Percentiles rank a stretch among this genome's conserved stretches.
These are phyloP conservation scores for Capitella teleta DNA, from an alignment of 1,140 invertebrate genomes.

Conservation along the genomic window DNA sequence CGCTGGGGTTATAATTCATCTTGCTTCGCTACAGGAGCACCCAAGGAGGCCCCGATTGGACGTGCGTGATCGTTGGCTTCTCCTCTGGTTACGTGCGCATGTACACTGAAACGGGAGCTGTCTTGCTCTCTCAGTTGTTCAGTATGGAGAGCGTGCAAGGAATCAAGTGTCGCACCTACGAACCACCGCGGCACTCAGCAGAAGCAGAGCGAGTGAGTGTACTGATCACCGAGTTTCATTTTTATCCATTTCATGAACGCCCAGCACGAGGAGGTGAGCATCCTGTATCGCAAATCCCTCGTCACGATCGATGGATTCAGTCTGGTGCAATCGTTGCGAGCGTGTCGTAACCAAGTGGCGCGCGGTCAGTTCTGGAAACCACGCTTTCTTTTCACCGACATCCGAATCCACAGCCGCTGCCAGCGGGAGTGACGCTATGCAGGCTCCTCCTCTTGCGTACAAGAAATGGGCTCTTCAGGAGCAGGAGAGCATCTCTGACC, in stretches of 20 bases:
- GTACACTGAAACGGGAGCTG: conserved; percentile 72
- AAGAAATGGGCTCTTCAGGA: conserved; percentile 78
- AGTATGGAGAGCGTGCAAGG: conserved; percentile 67
- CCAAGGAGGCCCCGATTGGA: conserved; percentile 75
- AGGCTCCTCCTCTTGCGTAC: conserved; percentile 51
- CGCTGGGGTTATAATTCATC: too few species aligned
- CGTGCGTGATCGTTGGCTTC: conserved; percentile 78
- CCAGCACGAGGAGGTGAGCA: conserved; percentile 67
- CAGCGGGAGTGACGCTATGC: conserved; percentile 52
- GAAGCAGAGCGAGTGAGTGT: conserved; percentile 42
- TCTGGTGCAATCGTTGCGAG: conserved; percentile 67
- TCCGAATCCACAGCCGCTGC: conserved; percentile 59
- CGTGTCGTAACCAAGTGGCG: conserved; percentile 67
- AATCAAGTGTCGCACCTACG: conserved; percentile 71
- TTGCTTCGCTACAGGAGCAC: conserved; percentile 45
- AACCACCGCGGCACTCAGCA: conserved; percentile 47
- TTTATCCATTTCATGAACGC: not conserved
- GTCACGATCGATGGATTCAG: conserved; percentile 73
- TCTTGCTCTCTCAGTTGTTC: conserved; percentile 71
- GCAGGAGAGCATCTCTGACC: conserved; percentile 64
- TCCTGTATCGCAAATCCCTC: conserved; percentile 60
- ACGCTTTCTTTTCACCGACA: too few species aligned
- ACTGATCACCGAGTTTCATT: not conserved
- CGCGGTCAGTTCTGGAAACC: too few species aligned
- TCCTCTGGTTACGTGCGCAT: conserved; percentile 71